Percentiles rank a stretch among this genome's conserved stretches.
These are phyloP conservation scores for Calephelis nemesis DNA, from an alignment of 1,140 invertebrate genomes.

Conservation along the genomic window DNA sequence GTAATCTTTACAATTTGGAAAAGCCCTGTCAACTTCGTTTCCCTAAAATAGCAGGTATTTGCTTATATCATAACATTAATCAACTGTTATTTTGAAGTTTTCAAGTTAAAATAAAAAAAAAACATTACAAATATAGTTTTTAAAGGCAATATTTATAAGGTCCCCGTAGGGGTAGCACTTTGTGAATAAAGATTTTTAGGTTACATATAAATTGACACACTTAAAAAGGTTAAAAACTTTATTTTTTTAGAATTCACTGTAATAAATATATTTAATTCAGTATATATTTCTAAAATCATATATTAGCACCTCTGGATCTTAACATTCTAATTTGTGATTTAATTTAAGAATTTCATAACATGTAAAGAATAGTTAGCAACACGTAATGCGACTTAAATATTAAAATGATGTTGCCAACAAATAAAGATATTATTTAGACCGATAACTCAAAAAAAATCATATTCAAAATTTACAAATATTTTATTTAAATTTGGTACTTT, in stretches of 20 bases:
- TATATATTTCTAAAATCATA: slow-evolving; percentile 8
- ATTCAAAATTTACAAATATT: too few species aligned
- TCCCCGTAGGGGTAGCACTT: slow-evolving; percentile 52
- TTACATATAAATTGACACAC: background rate
- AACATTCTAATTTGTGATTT: slow-evolving; percentile 1
- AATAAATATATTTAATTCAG: background rate
- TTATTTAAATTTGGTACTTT: too few species aligned
- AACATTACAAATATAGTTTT: slow-evolving; percentile 3
- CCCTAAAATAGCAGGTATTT: too few species aligned
- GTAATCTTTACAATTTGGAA: too few species aligned
- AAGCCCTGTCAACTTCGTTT: too few species aligned
- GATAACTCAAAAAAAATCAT: too few species aligned
- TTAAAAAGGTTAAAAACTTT: background rate
- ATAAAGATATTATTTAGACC: too few species aligned
- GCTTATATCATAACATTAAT: too few species aligned
- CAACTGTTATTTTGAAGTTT: slow-evolving; percentile 9
- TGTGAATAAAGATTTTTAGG: slow-evolving; percentile 36
- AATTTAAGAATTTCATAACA: slow-evolving; percentile 1
- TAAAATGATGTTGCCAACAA: too few species aligned
- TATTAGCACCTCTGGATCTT: slow-evolving; percentile 20
- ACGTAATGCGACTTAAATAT: too few species aligned
- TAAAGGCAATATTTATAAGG: slow-evolving; percentile 40
- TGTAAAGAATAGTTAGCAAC: background rate
- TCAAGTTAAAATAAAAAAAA: background rate
- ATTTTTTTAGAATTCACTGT: background rate